Conservation (phyloP, 2,888 invertebrate species). For the Drosophila niveifrons region DNA sequence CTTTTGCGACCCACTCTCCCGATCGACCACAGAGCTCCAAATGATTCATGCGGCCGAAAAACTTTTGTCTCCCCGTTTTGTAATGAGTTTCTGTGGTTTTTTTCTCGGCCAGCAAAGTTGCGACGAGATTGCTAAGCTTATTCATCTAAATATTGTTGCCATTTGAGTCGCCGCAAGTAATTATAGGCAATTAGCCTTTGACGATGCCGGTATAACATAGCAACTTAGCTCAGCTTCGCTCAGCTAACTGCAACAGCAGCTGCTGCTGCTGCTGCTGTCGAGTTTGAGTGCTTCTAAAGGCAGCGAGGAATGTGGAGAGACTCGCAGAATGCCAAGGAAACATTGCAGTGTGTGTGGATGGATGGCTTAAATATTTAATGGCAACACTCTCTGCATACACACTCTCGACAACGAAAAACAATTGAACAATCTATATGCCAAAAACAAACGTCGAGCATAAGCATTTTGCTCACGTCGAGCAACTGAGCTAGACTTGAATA, state of each 20-base stretch:
- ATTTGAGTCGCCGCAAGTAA: slow-evolving; percentile 53
- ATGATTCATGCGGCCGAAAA: slow-evolving; percentile 67
- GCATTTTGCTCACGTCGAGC: slow-evolving; percentile 65
- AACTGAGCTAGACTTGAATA: slow-evolving; percentile 25
- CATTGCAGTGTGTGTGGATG: slow-evolving; percentile 19
- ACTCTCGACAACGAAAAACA: neutral
- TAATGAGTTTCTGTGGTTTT: slow-evolving; percentile 77
- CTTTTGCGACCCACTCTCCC: slow-evolving; percentile 21
- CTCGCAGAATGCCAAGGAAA: slow-evolving; percentile 58
- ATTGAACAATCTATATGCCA: slow-evolving; percentile 32
- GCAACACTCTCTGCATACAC: slow-evolving; percentile 27
- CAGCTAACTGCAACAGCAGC: slow-evolving; percentile 10
- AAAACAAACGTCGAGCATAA: slow-evolving; percentile 27
- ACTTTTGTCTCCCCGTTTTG: slow-evolving; percentile 69
- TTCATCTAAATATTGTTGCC: slow-evolving; percentile 60
- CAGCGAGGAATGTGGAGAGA: slow-evolving; percentile 47
- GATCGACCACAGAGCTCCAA: slow-evolving; percentile 11
- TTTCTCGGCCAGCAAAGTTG: slow-evolving; percentile 28
- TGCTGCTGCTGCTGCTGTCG: slow-evolving; percentile 26
- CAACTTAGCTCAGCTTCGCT: neutral
- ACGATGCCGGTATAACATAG: slow-evolving; percentile 20
- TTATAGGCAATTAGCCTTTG: slow-evolving; percentile 70
- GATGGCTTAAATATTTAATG: slow-evolving; percentile 32
- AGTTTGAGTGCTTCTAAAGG: slow-evolving; percentile 58
- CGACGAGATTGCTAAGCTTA: slow-evolving; percentile 22